Evolutionary conservation across 2,113 vertebrate species (phyloP).

Genomic region (Suricata suricatta): DNA sequence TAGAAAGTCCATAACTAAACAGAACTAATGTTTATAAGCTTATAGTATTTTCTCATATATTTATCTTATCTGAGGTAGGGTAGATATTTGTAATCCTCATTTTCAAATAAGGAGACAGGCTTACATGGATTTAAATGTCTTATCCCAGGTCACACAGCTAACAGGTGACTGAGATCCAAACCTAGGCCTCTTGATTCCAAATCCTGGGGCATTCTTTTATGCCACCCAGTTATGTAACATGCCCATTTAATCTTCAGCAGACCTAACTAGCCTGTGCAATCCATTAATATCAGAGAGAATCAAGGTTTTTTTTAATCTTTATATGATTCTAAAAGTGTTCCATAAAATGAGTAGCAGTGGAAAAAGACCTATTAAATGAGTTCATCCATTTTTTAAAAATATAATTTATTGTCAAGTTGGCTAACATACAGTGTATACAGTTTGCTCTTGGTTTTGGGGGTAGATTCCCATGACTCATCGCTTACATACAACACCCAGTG

Average conservation of each 20-base stretch:
- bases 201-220: not conserved
- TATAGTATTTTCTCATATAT: slow-evolving; percentile 48
- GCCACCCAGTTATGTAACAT: slow-evolving; percentile 27
- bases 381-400: not conserved
- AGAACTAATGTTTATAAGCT: slow-evolving; percentile 65
- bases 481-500: too few species aligned
- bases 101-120: slow-evolving; percentile 55
- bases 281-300: slow-evolving; percentile 9
- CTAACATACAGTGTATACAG: too few species aligned
- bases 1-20: slow-evolving; percentile 40
- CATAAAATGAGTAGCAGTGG: not conserved
- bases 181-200: slow-evolving; percentile 42
- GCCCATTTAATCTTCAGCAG: not conserved
- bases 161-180: slow-evolving; percentile 44
- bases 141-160: slow-evolving; percentile 44
- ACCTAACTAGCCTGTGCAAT: not conserved
- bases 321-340: slow-evolving; percentile 8
- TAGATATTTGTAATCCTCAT: slow-evolving; percentile 38
- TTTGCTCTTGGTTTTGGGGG: too few species aligned
- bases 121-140: slow-evolving; percentile 59
- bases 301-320: slow-evolving; percentile 23
- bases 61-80: slow-evolving; percentile 28
- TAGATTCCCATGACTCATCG: too few species aligned
- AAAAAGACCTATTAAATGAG: not conserved
- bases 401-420: too few species aligned